phyloP scores from a whole-genome alignment of 2,113 vertebrate genomes.

The Gopherus evgoodei region DNA sequence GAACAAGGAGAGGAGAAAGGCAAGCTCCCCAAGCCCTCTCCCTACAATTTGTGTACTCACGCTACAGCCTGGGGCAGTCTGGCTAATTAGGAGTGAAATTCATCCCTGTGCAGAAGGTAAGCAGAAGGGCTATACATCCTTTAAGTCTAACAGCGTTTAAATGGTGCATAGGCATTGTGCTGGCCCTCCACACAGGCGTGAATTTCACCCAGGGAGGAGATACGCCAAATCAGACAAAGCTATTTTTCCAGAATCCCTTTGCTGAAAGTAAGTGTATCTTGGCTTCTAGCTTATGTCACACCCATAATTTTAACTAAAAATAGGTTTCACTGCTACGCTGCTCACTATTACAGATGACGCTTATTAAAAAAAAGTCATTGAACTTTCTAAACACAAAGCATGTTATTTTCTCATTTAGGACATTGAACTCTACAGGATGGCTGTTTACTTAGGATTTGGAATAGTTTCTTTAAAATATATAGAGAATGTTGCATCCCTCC shows the following conservation, averaged over 20 bases:
- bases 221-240: background rate
- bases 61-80: background rate
- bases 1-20: background rate
- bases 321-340: background rate
- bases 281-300: background rate
- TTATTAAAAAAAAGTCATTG: background rate
- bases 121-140: background rate
- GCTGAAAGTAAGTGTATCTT: background rate
- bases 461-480: background rate
- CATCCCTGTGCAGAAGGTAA: background rate
- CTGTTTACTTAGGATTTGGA: background rate
- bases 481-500: background rate
- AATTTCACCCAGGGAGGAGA: background rate
- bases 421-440: background rate
- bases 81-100: background rate
- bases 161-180: background rate
- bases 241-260: background rate
- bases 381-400: background rate
- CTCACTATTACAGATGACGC: background rate
- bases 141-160: background rate
- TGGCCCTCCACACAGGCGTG: background rate
- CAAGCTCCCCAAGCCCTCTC: background rate
- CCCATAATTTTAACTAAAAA: background rate
- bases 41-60: background rate
- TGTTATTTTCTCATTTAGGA: background rate